phyloP scores from a whole-genome alignment of 2,888 invertebrate species.

The Antitype chi region DNA sequence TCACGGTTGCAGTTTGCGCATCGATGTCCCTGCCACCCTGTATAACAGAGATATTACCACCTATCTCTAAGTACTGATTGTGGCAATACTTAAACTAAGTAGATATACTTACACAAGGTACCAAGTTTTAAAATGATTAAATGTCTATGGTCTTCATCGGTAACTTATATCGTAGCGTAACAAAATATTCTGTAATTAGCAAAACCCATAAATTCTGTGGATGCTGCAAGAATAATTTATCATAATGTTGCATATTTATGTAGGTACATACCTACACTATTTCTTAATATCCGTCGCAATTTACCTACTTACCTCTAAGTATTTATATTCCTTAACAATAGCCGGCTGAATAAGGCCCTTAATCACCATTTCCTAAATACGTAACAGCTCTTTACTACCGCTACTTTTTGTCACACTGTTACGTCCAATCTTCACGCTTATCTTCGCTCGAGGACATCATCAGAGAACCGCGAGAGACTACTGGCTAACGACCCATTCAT shows the following conservation, averaged over 20 bases:
- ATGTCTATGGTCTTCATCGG: too few species aligned
- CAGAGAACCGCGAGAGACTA: slow-evolving; percentile 58
- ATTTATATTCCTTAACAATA: neutral
- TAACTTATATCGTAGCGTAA: neutral
- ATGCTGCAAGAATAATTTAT: slow-evolving; percentile 15
- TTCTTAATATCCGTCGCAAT: neutral
- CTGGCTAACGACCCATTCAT: slow-evolving; percentile 57
- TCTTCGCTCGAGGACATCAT: slow-evolving; percentile 61
- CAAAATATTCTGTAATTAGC: neutral
- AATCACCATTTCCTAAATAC: slow-evolving; percentile 46
- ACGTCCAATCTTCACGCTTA: slow-evolving; percentile 58
- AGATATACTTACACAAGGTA: neutral
- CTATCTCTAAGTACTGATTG: neutral
- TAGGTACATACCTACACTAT: neutral
- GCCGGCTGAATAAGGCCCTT: slow-evolving; percentile 25
- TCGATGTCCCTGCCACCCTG: too few species aligned
- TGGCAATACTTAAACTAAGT: neutral
- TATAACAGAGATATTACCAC: neutral
- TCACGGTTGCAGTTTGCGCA: too few species aligned
- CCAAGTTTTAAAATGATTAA: neutral
- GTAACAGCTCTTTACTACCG: slow-evolving; percentile 62
- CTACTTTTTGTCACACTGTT: slow-evolving; percentile 66
- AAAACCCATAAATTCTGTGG: neutral
- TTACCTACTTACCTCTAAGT: neutral
- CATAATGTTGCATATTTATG: neutral